A percentile compares a stretch with the other conserved stretches of the same genome.
Conservation (phyloP, 2,113 vertebrate genomes). For the Loxodonta africana region DNA sequence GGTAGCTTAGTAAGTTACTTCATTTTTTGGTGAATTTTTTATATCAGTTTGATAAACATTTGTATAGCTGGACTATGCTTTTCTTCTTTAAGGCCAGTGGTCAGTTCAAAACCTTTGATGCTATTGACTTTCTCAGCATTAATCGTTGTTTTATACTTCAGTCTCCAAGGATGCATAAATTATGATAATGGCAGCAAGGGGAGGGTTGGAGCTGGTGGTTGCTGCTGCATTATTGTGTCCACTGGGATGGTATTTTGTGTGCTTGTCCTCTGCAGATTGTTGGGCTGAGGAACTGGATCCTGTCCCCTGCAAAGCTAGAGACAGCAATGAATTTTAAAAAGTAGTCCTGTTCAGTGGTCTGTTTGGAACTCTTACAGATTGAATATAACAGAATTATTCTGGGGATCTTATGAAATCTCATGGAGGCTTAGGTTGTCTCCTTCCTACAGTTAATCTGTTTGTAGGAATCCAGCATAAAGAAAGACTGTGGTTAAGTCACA, state of each 20-base stretch:
- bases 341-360: slow-evolving; percentile 51
- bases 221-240: slow-evolving; percentile 64
- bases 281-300: slow-evolving; percentile 22
- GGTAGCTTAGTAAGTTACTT: slow-evolving; percentile 15
- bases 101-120: slow-evolving; percentile 72
- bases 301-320: neutral
- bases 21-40: slow-evolving; percentile 46
- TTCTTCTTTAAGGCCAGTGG: slow-evolving; percentile 46
- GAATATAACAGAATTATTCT: slow-evolving; percentile 56
- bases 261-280: slow-evolving; percentile 61
- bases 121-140: slow-evolving; percentile 66
- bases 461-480: slow-evolving; percentile 14
- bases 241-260: slow-evolving; percentile 52
- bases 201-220: neutral
- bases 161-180: slow-evolving; percentile 69
- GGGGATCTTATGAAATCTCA: slow-evolving; percentile 30
- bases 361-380: slow-evolving; percentile 54
- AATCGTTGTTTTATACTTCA: slow-evolving; percentile 64
- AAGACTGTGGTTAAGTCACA: neutral
- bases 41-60: slow-evolving; percentile 64
- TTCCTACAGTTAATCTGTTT: slow-evolving; percentile 61
- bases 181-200: slow-evolving; percentile 73
- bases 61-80: slow-evolving; percentile 27
- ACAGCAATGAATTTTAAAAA: slow-evolving; percentile 73
- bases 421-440: slow-evolving; percentile 13